These are phyloP conservation scores for Cydia pomonella DNA, from an alignment of 1,140 invertebrate species.

Conservation along the genomic window DNA sequence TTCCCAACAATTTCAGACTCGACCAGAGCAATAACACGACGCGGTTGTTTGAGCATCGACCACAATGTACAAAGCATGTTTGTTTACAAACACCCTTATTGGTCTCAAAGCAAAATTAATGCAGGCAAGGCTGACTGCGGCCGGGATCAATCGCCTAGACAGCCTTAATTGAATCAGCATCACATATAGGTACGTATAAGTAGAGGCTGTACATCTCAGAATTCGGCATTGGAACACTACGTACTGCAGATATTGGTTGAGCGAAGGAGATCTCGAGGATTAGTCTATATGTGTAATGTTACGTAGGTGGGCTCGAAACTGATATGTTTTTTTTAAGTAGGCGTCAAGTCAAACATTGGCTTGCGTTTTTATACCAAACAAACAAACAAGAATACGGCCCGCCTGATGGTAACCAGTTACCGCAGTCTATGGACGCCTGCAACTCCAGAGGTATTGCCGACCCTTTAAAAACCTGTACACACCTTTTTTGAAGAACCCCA, in stretches of 20 bases:
- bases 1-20: not conserved
- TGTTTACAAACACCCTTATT: slow-evolving; percentile 63
- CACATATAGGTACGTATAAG: slow-evolving; percentile 16
- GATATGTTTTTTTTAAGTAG: too few relatives aligned
- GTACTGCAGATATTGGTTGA: not conserved
- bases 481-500: too few relatives aligned
- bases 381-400: too few relatives aligned
- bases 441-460: too few relatives aligned
- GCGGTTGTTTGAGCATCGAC: slow-evolving; percentile 55
- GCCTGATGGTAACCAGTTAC: too few relatives aligned
- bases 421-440: too few relatives aligned
- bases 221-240: slow-evolving; percentile 8
- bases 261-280: not conserved
- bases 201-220: not conserved
- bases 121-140: slow-evolving; percentile 36
- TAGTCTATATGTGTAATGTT: not conserved
- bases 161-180: slow-evolving; percentile 43
- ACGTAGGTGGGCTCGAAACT: too few relatives aligned
- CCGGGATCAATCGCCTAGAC: slow-evolving; percentile 43
- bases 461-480: too few relatives aligned
- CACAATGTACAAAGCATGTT: slow-evolving; percentile 68
- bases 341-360: too few relatives aligned
- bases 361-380: too few relatives aligned
- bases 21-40: slow-evolving; percentile 57
- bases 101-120: slow-evolving; percentile 65